Evolutionary conservation across 2,113 vertebrate species (phyloP), one percentile per base, ranked within the genome.

Genomic region (Lycaon pictus): DNA sequence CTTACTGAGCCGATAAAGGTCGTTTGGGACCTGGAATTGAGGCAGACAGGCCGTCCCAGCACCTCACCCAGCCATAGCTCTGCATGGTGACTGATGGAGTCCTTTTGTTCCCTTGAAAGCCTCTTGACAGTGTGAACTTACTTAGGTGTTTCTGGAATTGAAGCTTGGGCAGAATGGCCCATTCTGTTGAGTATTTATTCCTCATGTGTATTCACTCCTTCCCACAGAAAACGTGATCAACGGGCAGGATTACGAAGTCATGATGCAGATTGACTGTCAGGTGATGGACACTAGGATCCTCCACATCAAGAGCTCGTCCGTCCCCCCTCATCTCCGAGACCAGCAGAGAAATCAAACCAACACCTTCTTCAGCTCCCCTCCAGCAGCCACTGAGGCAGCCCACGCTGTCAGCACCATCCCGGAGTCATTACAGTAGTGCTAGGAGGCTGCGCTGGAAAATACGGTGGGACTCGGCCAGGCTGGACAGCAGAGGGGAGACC

Each of bases 231-330:
- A 99, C 15, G 98, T 99, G 63, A 99, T 99, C 96, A 99, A 99
- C 0, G 99, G 99, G 96, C 99, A 99, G 96, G 99, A 99, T 85
- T 99, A 99, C 0, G 99, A 99, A 97, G 99, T 99, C 97, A 99
- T 99, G 99, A 99, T 99, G 99, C 99, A 99, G 98, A 99, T 99
- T 0, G 99, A 99, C 98, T 99, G 99, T 7, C 99, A 99, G 94
- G 99, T 99, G 93, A 99, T 99, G 95, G 99, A 99, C 98, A 99
- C 99, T 96, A 99, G 99, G 98, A 99, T 99, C 94, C 98, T 99
- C 58, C 99, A 99, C 98, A 99, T 99, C 98, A 99, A 99, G 97
- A 99, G 99, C 25, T 99, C 99, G 0, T 99, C 99, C 6, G 99
- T 99, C 77, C 99, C 99, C 7, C 99, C 99, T 0, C 97, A 99